A percentile compares a stretch with the other conserved stretches of the same genome.
phyloP scores from a whole-genome alignment of 2,113 vertebrate species.

The Paraplagusia blochii region DNA sequence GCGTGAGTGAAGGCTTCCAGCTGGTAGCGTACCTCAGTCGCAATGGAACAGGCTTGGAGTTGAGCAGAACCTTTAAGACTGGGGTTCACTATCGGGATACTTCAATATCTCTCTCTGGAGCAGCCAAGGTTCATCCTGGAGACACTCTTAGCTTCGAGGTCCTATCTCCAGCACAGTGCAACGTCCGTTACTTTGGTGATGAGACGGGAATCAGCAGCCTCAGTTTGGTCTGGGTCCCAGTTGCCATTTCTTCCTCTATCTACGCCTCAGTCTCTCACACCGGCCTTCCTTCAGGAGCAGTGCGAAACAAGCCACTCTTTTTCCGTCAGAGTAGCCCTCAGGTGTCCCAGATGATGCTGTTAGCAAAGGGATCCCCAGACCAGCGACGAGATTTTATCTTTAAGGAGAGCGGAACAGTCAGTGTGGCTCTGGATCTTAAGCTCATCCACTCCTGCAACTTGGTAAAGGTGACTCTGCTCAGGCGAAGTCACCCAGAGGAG shows the following conservation, averaged over 20 bases:
- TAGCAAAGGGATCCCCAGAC: constrained; percentile 65
- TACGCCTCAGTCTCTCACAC: constrained; percentile 75
- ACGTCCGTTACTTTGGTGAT: constrained; percentile 82
- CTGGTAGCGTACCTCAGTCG: constrained; percentile 79
- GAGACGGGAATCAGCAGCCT: constrained; percentile 80
- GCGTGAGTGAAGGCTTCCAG: constrained; percentile 81
- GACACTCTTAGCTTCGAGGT: constrained; percentile 83
- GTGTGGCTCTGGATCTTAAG: constrained; percentile 80
- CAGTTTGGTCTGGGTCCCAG: constrained; percentile 85
- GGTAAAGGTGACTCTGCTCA: constrained; percentile 81
- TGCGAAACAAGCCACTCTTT: constrained; percentile 83
- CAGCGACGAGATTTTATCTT: constrained; percentile 81
- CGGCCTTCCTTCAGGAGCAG: constrained; percentile 79
- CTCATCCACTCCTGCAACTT: constrained; percentile 85
- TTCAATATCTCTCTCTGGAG: constrained; percentile 80
- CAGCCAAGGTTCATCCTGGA: constrained; percentile 69
- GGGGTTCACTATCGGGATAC: constrained; percentile 87
- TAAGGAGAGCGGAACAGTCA: constrained; percentile 77
- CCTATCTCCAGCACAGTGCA: constrained; percentile 81
- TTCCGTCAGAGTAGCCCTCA: constrained; percentile 76
- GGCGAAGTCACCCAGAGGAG: constrained; percentile 35
- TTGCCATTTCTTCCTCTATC: constrained; percentile 76
- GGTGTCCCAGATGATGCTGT: constrained; percentile 70
- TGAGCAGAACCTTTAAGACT: constrained; percentile 77
- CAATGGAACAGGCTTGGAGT: constrained; percentile 78